Conservation (phyloP, 92 coral and sea anemone genomes). For the Palythoa grandiflora region DNA sequence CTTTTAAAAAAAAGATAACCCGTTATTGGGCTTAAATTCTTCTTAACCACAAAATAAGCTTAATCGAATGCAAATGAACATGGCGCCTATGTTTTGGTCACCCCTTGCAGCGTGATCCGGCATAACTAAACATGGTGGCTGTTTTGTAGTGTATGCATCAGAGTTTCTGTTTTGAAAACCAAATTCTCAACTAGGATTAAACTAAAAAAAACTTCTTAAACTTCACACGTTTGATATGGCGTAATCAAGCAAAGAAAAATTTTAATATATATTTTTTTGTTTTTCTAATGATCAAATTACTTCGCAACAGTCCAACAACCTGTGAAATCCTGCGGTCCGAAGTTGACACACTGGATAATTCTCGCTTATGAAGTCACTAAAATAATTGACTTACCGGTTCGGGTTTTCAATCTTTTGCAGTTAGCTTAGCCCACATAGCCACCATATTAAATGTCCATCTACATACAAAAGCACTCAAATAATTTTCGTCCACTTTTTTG, state of each 20-base stretch:
- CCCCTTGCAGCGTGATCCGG: constrained; percentile 25
- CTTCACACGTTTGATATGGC: not conserved
- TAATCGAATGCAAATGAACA: not conserved
- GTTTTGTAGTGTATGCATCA: not conserved
- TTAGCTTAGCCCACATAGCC: not conserved
- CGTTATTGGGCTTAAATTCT: not conserved
- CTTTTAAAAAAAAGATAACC: not conserved
- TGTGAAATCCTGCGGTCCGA: not conserved
- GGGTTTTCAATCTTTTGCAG: not conserved
- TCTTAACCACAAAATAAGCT: not conserved
- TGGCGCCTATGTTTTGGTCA: constrained; percentile 15
- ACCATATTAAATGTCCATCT: constrained; percentile 2
- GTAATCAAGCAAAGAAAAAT: not conserved
- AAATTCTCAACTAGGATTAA: not conserved
- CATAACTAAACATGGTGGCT: not conserved
- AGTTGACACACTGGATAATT: constrained; percentile 22
- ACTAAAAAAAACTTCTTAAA: not conserved
- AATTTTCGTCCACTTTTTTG: not conserved
- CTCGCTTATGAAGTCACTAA: not conserved
- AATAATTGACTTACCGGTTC: constrained; percentile 18
- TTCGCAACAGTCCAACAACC: constrained; percentile 28
- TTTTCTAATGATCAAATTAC: constrained; percentile 12
- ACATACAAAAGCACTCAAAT: constrained; percentile 1
- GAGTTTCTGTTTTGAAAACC: not conserved
- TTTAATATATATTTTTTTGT: not conserved